phyloP scores from a whole-genome alignment of 2,888 invertebrate genomes.

The Scaptomyza flava region DNA sequence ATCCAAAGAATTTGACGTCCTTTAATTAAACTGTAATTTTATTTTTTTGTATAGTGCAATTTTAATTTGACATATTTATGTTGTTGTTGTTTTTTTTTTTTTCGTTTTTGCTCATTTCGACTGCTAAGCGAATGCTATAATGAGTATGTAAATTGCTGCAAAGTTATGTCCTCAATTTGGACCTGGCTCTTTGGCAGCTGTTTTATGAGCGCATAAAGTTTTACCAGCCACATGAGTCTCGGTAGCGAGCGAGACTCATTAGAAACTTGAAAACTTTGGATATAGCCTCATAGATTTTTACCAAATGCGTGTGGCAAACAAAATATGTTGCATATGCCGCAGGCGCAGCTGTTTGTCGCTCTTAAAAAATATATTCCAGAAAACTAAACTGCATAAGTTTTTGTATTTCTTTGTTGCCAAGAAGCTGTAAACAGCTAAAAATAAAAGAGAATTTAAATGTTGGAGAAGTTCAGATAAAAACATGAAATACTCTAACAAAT shows the following conservation, averaged over 20 bases:
- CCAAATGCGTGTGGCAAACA: conserved; percentile 35
- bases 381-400: conserved; percentile 33
- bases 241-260: conserved; percentile 49
- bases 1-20: conserved; percentile 38
- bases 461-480: not conserved
- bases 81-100: conserved; percentile 25
- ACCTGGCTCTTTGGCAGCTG: conserved; percentile 39
- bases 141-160: conserved; percentile 76
- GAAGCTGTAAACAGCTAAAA: conserved; percentile 9
- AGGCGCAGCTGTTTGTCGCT: conserved; percentile 58
- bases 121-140: conserved; percentile 58
- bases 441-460: not conserved
- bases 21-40: conserved; percentile 59
- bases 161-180: conserved; percentile 73
- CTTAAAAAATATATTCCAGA: conserved; percentile 2
- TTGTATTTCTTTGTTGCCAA: conserved; percentile 1
- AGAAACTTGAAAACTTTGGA: conserved; percentile 59
- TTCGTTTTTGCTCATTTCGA: conserved; percentile 17
- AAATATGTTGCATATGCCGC: conserved; percentile 40
- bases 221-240: conserved; percentile 65
- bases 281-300: conserved; percentile 60
- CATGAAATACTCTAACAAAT: conserved; percentile 1
- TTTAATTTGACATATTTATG: conserved; percentile 39
- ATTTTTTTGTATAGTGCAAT: conserved; percentile 33
- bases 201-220: conserved; percentile 70